Evolutionary conservation across 2,113 vertebrate genomes (phyloP).

Genomic region (Corythornis cristatus): DNA sequence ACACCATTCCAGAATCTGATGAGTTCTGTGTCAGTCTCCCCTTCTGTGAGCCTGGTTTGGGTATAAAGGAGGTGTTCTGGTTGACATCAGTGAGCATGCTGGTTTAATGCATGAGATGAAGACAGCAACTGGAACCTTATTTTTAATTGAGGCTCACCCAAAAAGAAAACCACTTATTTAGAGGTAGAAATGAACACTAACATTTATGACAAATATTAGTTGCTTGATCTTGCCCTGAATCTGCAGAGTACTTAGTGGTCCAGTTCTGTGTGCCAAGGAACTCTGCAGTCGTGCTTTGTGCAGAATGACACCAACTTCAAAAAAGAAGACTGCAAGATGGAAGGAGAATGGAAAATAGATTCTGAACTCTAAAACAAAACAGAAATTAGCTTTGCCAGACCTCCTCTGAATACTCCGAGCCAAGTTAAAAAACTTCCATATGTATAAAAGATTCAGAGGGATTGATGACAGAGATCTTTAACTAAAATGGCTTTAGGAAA

Average conservation of each 20-base stretch:
- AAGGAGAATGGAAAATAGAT: neutral
- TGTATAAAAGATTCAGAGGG: neutral
- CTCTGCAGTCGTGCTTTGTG: neutral
- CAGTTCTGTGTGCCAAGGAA: neutral
- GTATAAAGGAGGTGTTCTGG: neutral
- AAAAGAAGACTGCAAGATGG: neutral
- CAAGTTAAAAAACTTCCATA: neutral
- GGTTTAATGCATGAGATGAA: neutral
- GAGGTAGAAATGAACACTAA: neutral
- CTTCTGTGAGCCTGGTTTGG: neutral
- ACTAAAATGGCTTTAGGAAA: constrained; percentile 17
- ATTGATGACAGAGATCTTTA: neutral
- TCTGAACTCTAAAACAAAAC: neutral
- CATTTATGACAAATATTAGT: neutral
- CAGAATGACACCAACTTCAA: neutral
- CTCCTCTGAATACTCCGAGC: neutral
- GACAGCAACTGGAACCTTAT: neutral
- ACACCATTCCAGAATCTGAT: neutral
- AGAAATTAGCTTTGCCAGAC: neutral
- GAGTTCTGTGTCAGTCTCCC: neutral
- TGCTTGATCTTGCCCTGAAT: neutral
- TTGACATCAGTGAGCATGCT: neutral
- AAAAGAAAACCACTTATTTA: neutral
- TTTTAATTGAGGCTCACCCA: neutral
- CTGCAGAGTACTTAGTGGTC: neutral